Base-by-base conservation (phyloP, 2,797 vertebrate genomes). In the Ambastaia sidthimunki region DNA sequence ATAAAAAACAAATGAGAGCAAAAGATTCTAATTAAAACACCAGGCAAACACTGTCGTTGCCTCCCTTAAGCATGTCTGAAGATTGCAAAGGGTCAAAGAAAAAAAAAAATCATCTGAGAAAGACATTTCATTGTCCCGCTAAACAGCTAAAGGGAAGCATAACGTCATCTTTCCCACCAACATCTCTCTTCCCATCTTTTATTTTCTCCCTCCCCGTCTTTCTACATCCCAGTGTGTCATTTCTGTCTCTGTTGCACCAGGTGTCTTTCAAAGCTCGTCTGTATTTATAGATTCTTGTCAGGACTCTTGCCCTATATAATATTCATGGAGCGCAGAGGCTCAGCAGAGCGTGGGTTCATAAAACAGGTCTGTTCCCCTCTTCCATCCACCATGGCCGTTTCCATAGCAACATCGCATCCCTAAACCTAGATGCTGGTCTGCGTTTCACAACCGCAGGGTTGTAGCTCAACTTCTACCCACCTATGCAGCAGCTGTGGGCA, bases 331-430 rank as follows among this genome's bases (percentile, higher is more conserved):
- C 76, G 31, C 66, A 78, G 70, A 34, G 59, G 50, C 67, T 85
- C 71, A 28, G 52, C 80, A 71, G 69, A 84, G 60, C 34, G 31
- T 81, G 74, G 83, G 84, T 84, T 82, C 81, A 88, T 85, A 82
- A 85, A 83, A 73, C 76, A 69, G 16, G 50, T 60, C 70, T 83
- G 65, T 50, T 44, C 75, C 68, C 81, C 63, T 57, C 70, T 72
- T 71, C 63, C 76, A 78, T 71, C 74, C 69, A 21, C 74, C 68
- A 19, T 54, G 54, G 23, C 71, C 52, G 66, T 86, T 80, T 47
- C 87, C 73, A 86, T 74, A 70, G 84, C 76, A 88, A 88, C 85
- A 76, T 78, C 1, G 52, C 82, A 85, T 85, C 75, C 83, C 69
- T 71, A 71, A 78, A 82, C 47, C 77, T 76, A 67, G 71, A 57